A percentile compares a stretch with the other conserved stretches of the same genome.
Conservation (phyloP, 2,888 invertebrate species). For the Sminthurinus aureus region DNA sequence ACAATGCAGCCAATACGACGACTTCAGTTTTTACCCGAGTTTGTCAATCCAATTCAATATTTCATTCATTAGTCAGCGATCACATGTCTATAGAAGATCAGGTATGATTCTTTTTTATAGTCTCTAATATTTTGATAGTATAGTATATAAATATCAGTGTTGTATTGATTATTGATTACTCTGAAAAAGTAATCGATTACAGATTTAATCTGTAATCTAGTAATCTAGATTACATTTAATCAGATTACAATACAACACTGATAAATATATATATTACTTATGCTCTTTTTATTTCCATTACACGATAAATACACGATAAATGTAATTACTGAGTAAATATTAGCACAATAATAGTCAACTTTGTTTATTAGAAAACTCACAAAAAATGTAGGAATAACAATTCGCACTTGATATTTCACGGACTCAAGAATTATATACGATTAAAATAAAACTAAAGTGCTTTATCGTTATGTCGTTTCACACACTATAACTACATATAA, state of each 20-base stretch:
- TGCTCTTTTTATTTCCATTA: background rate
- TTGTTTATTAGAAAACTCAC: background rate
- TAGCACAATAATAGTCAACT: background rate
- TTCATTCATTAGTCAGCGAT: conserved; percentile 92
- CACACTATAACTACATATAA: too few species aligned
- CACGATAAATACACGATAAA: background rate
- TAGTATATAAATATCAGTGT: background rate
- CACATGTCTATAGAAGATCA: conserved; percentile 97
- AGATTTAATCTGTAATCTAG: too few species aligned
- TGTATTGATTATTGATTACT: too few species aligned
- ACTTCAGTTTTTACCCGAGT: conserved; percentile 82
- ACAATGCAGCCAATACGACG: conserved; percentile 91
- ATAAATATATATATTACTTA: background rate
- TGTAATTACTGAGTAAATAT: background rate
- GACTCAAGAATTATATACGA: background rate
- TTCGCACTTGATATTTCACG: too few species aligned
- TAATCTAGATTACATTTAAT: too few species aligned
- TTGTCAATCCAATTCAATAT: conserved; percentile 73
- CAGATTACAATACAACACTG: too few species aligned
- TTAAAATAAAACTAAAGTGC: too few species aligned
- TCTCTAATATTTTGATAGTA: background rate
- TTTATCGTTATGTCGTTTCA: too few species aligned
- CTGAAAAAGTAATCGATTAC: too few species aligned
- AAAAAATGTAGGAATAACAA: too few species aligned
- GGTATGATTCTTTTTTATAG: conserved; percentile 68